Percentiles rank a stretch among this genome's conserved stretches.
Evolutionary conservation across 2,888 invertebrate genomes (phyloP).

Genomic region (Heliconius erato): DNA sequence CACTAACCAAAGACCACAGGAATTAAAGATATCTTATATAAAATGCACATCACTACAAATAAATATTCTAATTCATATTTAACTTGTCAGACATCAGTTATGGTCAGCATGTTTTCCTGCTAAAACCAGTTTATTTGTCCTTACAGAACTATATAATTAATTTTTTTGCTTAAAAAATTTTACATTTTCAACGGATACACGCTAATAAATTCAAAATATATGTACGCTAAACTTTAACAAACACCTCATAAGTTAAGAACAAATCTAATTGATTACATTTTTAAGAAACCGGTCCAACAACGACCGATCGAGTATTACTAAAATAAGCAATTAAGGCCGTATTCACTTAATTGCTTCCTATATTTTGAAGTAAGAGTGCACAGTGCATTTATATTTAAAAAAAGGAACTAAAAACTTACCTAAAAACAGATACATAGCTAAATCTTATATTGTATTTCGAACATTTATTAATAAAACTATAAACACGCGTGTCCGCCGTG

Average conservation of each 20-base stretch:
- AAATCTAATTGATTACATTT: not conserved
- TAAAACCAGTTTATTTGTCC: slow-evolving; percentile 37
- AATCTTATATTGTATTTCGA: slow-evolving; percentile 1
- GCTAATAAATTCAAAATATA: not conserved
- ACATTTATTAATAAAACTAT: slow-evolving; percentile 18
- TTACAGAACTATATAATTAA: not conserved
- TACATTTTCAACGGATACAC: not conserved
- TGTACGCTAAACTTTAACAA: not conserved
- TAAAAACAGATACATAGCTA: slow-evolving; percentile 39
- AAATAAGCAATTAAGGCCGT: not conserved
- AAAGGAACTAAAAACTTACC: slow-evolving; percentile 40
- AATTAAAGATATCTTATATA: not conserved
- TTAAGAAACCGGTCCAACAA: slow-evolving; percentile 12
- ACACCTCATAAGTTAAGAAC: not conserved
- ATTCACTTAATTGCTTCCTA: not conserved
- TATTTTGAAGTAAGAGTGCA: not conserved
- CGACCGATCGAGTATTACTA: not conserved
- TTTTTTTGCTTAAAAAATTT: not conserved
- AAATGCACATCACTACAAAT: slow-evolving; percentile 7
- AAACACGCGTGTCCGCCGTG: slow-evolving; percentile 33
- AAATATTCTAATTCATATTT: slow-evolving; percentile 28
- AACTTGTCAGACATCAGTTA: slow-evolving; percentile 19
- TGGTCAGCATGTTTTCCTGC: slow-evolving; percentile 30
- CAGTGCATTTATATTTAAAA: not conserved
- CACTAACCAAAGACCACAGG: not conserved